Conservation (phyloP, 2,113 vertebrate species). For the Emydocephalus ijimae region DNA sequence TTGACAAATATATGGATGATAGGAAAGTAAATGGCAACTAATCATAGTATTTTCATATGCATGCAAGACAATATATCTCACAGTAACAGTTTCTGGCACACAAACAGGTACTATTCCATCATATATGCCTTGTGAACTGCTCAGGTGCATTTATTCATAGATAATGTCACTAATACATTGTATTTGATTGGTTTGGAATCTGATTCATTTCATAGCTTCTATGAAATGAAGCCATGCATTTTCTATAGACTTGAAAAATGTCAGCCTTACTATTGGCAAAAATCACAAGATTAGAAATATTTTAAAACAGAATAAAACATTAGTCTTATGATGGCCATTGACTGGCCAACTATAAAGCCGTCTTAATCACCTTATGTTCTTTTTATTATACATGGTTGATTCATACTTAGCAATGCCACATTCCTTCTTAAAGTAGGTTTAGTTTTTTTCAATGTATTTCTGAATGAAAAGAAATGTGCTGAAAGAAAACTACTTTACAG, state of each 20-base stretch:
- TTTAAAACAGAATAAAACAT: not conserved
- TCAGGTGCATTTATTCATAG: not conserved
- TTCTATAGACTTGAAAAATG: not conserved
- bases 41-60: not conserved
- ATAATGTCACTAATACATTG: not conserved
- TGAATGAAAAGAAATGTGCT: slow-evolving; percentile 47
- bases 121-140: not conserved
- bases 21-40: not conserved
- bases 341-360: not conserved
- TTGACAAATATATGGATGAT: not conserved
- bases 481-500: slow-evolving; percentile 33
- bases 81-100: not conserved
- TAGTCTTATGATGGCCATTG: not conserved
- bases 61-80: not conserved
- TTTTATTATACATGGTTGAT: slow-evolving; percentile 20
- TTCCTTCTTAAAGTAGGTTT: slow-evolving; percentile 13
- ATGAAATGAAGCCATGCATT: not conserved
- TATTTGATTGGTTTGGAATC: not conserved
- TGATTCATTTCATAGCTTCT: not conserved
- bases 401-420: slow-evolving; percentile 43
- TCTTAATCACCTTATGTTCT: slow-evolving; percentile 8
- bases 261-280: not conserved
- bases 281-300: not conserved
- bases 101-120: not conserved
- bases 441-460: slow-evolving; percentile 14